phyloP scores from a whole-genome alignment of 2,113 vertebrate genomes.

The Microcebus murinus region DNA sequence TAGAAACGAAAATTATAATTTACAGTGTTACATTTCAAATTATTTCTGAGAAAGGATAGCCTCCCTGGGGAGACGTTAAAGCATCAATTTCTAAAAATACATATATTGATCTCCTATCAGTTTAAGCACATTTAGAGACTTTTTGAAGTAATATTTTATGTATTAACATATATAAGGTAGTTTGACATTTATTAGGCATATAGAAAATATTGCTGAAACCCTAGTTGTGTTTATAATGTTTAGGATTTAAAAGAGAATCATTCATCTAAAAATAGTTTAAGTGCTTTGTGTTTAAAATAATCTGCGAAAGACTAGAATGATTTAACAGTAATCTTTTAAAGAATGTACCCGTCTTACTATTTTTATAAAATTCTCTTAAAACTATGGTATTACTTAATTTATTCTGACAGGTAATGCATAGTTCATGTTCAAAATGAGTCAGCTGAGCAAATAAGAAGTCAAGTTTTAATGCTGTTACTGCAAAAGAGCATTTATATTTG shows the following conservation, averaged over 20 bases:
- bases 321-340: not conserved
- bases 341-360: not conserved
- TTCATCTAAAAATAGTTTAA: constrained; percentile 18
- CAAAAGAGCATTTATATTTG: not conserved
- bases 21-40: not conserved
- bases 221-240: not conserved
- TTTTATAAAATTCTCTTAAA: constrained; percentile 37
- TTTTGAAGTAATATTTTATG: not conserved
- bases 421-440: not conserved
- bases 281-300: constrained; percentile 35
- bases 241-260: not conserved
- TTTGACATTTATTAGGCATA: not conserved
- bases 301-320: not conserved
- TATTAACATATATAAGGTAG: not conserved
- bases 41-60: not conserved
- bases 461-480: not conserved
- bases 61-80: not conserved
- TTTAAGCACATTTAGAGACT: constrained; percentile 8
- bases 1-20: constrained; percentile 14
- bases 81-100: not conserved
- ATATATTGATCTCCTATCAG: not conserved
- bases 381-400: not conserved
- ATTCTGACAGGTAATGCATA: not conserved
- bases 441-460: not conserved
- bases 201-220: not conserved